Evolutionary conservation across 2,113 vertebrate species (phyloP).

Genomic region (Leucosticte australis): DNA sequence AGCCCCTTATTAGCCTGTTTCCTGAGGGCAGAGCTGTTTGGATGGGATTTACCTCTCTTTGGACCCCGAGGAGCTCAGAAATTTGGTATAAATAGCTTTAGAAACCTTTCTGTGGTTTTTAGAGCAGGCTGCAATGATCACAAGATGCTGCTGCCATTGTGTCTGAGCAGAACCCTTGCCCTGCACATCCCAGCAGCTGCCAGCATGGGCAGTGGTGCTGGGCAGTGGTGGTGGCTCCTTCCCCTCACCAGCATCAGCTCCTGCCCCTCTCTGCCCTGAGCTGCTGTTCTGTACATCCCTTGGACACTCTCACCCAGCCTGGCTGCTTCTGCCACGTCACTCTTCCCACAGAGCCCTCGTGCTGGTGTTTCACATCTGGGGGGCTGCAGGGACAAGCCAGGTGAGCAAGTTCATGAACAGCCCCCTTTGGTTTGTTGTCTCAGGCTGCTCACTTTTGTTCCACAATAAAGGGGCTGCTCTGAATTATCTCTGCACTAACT

Average conservation of each 20-base stretch:
- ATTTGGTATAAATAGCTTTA: not conserved
- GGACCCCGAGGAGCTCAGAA: not conserved
- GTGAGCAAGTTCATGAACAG: not conserved
- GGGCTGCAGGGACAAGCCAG: not conserved
- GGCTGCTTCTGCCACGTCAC: not conserved
- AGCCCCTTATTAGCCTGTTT: not conserved
- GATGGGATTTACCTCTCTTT: not conserved
- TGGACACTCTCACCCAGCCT: not conserved
- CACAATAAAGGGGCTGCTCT: not conserved
- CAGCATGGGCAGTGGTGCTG: not conserved
- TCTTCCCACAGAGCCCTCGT: not conserved
- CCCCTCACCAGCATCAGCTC: not conserved
- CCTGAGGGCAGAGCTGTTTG: not conserved
- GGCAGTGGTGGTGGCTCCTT: not conserved
- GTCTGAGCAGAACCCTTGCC: not conserved
- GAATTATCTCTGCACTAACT: not conserved
- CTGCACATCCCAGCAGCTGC: not conserved
- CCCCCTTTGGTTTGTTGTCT: not conserved
- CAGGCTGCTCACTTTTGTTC: not conserved
- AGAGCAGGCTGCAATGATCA: not conserved
- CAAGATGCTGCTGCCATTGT: not conserved
- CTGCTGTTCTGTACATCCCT: rapidly evolving
- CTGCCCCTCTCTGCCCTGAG: not conserved
- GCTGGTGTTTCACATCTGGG: not conserved
- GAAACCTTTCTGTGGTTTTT: not conserved